Percentiles rank a stretch among this genome's conserved stretches.
These are phyloP conservation scores for Crotalus tigris DNA, from an alignment of 2,113 vertebrate species.

Conservation along the genomic window DNA sequence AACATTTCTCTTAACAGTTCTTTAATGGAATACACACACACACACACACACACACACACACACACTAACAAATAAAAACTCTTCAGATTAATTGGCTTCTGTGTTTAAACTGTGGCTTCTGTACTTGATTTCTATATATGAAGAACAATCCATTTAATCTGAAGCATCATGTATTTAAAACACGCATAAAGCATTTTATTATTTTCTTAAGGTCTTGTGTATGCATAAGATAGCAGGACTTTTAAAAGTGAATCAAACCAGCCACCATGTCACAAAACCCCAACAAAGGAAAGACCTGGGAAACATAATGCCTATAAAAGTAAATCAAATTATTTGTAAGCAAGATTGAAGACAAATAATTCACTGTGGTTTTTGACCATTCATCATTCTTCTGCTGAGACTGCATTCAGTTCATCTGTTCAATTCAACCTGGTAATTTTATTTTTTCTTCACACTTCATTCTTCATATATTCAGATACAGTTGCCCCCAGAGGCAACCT, in stretches of 20 bases:
- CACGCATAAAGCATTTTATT: neutral
- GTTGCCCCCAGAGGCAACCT: conserved; percentile 34
- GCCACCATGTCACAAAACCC: conserved; percentile 25
- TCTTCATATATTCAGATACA: conserved; percentile 47
- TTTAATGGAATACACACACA: neutral
- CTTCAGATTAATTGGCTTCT: neutral
- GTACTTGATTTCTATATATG: rapidly evolving
- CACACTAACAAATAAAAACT: neutral
- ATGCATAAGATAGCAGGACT: conserved; percentile 28
- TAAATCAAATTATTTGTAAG: conserved; percentile 60
- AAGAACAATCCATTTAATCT: neutral
- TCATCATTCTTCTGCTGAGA: conserved; percentile 35
- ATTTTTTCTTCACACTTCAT: conserved; percentile 48
- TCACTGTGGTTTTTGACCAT: conserved; percentile 45
- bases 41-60: neutral
- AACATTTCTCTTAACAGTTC: neutral
- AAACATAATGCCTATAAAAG: conserved; percentile 47
- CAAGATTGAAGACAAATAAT: conserved; percentile 50
- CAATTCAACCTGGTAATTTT: conserved; percentile 7
- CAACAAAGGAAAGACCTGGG: conserved; percentile 25
- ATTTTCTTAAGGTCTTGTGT: neutral
- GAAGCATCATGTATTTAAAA: neutral
- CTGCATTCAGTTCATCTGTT: conserved; percentile 30
- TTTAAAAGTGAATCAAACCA: conserved; percentile 36
- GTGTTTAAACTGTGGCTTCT: neutral